Conservation (phyloP, 1,140 invertebrate species). For the Tetramorium parvispinum region DNA sequence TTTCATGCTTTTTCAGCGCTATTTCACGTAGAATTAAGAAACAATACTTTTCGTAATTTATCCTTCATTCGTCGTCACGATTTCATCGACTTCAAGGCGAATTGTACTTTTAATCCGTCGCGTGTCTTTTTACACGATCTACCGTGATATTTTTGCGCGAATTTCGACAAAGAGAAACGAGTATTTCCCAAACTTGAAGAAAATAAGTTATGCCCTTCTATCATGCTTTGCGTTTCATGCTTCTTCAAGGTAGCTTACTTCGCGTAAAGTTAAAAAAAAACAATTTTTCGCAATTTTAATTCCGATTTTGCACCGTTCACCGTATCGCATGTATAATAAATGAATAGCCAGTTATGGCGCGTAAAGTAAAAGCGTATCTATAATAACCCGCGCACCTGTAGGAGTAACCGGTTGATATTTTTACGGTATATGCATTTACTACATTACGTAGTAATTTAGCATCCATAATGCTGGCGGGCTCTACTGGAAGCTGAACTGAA, state of each 20-base stretch:
- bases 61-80: not conserved
- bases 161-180: slow-evolving; percentile 10
- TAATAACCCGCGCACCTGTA: not conserved
- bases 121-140: not conserved
- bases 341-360: not conserved
- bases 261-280: not conserved
- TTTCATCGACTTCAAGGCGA: not conserved
- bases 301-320: not conserved
- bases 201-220: not conserved
- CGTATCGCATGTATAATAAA: not conserved
- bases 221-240: not conserved
- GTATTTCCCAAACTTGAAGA: not conserved
- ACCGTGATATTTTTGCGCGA: not conserved
- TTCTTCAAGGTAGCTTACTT: not conserved
- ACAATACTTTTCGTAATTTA: slow-evolving; percentile 10
- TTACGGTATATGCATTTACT: not conserved
- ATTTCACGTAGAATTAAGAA: not conserved
- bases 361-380: slow-evolving; percentile 34
- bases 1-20: not conserved
- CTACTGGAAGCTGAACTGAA: not conserved
- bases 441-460: slow-evolving; percentile 12
- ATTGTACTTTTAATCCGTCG: not conserved
- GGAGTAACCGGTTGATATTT: slow-evolving; percentile 33
- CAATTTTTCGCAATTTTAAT: slow-evolving; percentile 21
- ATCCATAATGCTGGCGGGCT: not conserved